Evolutionary conservation across 1,140 invertebrate genomes (phyloP), one percentile per base, ranked within the genome.

Genomic region (Conus ventricosus): DNA sequence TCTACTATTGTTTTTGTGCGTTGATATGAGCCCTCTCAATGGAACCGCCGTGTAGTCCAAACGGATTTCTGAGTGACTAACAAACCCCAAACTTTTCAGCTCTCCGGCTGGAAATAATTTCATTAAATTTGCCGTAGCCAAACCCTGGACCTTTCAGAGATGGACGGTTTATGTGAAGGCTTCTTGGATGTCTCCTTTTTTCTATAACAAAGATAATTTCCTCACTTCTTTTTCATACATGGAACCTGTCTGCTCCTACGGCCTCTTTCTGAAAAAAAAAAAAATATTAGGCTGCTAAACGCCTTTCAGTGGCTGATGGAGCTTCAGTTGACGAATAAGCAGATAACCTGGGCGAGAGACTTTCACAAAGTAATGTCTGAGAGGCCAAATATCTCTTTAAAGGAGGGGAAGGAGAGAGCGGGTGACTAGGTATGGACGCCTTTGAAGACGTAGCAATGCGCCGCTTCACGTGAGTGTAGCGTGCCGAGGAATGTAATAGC

Each of bases 121-220:
- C 17, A 17, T 55, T 20, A 53, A 57, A 10, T 39, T 87, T 10
- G 81, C 51, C 20, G 5, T 39, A 39, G 39, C 39, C 39, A 39
- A 0, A 7, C 57, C 25, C 15, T 11, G 8, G 8, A 60, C 1
- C 57, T 15, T 11, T 60, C 8, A 20, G 23, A 15, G 51, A 15
- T 8, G n/a, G 27, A 17, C 63, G 4, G 51, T 75, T 51, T 76
- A 6, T 7, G 39, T 81, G 80, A 81, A 81, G 51, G 51, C 51
- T 81, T 13, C 80, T 81, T 23, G 15, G 63, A 76, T 63, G 27
- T 20, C 25, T 53, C 75, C 85, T 76, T 76, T 76, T 76, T 76
- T 17, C 23, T 8, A 23, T 11, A 5, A 23, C 85, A 75, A 76
- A 75, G 55, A 75, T 54, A 76, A 63, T 76, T 39, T 17, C 39